phyloP scores from a whole-genome alignment of 2,888 invertebrate species.

The Drosophila mimetica region DNA sequence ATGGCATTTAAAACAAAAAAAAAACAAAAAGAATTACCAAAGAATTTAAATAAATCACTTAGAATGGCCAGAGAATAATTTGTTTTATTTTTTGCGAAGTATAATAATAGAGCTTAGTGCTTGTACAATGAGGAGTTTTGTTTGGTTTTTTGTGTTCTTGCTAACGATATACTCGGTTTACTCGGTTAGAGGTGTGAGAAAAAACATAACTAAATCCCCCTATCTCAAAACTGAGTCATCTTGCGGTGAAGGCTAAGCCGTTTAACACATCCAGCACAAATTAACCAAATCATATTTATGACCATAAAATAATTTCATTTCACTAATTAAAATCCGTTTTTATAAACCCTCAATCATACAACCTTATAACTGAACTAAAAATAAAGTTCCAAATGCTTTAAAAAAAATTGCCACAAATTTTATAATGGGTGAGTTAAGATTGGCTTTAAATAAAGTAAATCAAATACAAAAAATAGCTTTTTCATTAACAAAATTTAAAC shows the following conservation, averaged over 20 bases:
- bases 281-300: neutral
- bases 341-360: neutral
- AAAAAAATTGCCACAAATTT: too few species aligned
- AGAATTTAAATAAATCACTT: neutral
- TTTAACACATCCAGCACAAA: neutral
- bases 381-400: too few species aligned
- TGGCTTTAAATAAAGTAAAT: too few species aligned
- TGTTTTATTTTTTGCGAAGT: neutral
- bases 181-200: constrained; percentile 26
- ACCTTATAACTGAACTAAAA: too few species aligned
- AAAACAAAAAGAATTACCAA: neutral
- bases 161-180: constrained; percentile 12
- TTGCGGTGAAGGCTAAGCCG: neutral
- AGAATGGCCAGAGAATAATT: neutral
- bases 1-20: neutral
- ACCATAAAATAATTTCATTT: neutral
- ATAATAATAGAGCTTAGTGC: neutral
- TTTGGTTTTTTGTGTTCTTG: constrained; percentile 13
- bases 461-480: too few species aligned
- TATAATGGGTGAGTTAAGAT: too few species aligned
- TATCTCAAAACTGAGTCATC: constrained; percentile 8
- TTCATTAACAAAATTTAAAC: too few species aligned
- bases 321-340: neutral
- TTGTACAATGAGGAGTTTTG: neutral
- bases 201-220: constrained; percentile 11